A percentile compares a stretch with the other conserved stretches of the same genome.
phyloP scores from a whole-genome alignment of 2,113 vertebrate species.

The Halichoerus grypus region DNA sequence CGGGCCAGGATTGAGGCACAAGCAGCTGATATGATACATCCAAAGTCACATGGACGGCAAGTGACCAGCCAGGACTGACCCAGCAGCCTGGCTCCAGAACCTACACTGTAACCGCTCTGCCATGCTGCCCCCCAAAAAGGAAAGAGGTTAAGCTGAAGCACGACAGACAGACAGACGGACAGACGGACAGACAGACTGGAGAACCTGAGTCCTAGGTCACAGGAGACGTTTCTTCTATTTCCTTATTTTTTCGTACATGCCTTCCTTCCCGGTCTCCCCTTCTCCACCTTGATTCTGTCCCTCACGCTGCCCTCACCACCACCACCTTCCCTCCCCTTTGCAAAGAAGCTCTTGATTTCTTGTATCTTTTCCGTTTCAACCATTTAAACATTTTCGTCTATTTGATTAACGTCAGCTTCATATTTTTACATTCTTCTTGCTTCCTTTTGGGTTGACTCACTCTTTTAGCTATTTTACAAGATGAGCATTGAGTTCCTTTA shows the following conservation, averaged over 20 bases:
- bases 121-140: neutral
- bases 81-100: neutral
- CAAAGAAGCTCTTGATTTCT: neutral
- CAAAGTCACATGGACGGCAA: neutral
- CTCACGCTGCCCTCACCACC: no score
- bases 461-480: neutral
- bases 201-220: neutral
- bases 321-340: neutral
- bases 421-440: neutral
- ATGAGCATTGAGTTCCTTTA: neutral
- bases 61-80: neutral
- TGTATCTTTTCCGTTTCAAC: neutral
- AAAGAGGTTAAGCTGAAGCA: neutral
- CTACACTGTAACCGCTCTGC: neutral
- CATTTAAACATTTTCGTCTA: neutral
- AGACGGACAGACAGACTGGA: neutral
- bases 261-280: neutral
- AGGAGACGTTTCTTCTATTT: neutral
- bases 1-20: neutral
- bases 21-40: neutral
- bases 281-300: neutral
- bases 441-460: neutral
- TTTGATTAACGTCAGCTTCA: neutral
- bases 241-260: neutral
- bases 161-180: neutral